These are phyloP conservation scores for Paratilapia polleni DNA, from an alignment of 2,113 vertebrate genomes.

Conservation along the genomic window DNA sequence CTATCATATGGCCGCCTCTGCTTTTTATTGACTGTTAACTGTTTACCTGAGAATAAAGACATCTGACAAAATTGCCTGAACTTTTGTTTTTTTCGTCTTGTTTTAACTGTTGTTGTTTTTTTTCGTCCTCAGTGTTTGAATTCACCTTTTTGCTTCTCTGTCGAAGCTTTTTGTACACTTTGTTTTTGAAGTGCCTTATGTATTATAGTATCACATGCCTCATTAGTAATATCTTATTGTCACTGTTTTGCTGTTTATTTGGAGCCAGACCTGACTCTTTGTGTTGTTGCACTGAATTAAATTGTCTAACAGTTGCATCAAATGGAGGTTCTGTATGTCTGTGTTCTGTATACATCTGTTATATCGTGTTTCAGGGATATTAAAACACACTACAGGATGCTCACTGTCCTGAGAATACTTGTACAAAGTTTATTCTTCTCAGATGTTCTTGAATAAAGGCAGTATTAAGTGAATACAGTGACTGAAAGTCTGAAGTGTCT, in stretches of 20 bases:
- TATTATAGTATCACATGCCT: accelerated
- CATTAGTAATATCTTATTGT: background rate
- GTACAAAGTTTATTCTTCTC: background rate
- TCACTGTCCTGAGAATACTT: too few relatives aligned
- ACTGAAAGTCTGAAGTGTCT: background rate
- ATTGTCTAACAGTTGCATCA: accelerated
- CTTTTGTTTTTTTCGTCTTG: background rate
- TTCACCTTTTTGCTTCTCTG: background rate
- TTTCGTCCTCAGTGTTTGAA: background rate
- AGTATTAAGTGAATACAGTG: background rate
- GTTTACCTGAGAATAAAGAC: accelerated
- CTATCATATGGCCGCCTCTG: too few relatives aligned
- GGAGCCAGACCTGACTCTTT: too few relatives aligned
- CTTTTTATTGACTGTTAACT: too few relatives aligned
- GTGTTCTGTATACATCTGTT: background rate
- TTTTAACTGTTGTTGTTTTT: background rate
- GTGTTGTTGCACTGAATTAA: accelerated
- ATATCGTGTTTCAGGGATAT: background rate
- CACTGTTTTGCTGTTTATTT: accelerated
- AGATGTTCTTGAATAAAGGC: background rate
- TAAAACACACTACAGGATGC: background rate
- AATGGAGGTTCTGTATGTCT: background rate
- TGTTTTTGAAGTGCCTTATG: accelerated
- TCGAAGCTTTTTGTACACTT: accelerated
- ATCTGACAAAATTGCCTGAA: too few relatives aligned